Evolutionary conservation across 2,888 invertebrate species (phyloP).

Genomic region (Drosophila greeni): DNA sequence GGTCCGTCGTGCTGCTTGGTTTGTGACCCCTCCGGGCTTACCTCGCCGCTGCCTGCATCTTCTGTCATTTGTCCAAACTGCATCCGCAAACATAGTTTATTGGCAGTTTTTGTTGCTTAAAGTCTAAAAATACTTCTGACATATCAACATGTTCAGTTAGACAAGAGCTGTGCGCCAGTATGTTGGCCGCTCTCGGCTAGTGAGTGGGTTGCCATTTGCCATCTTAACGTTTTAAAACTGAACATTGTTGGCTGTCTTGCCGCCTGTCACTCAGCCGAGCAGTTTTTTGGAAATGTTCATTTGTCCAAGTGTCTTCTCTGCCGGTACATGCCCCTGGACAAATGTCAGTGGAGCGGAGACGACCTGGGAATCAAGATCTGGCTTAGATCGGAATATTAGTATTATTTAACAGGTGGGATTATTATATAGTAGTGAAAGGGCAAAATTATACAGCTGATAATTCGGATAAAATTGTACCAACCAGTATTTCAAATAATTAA

Average conservation of each 20-base stretch:
- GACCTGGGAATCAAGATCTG: not conserved
- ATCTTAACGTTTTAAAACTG: constrained; percentile 68
- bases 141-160: constrained; percentile 63
- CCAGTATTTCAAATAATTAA: not conserved
- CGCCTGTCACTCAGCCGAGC: constrained; percentile 68
- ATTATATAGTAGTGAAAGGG: not conserved
- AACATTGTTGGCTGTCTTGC: constrained; percentile 73
- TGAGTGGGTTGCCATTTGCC: constrained; percentile 50
- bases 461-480: too few species aligned
- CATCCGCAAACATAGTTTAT: constrained; percentile 64
- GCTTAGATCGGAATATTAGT: not conserved
- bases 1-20: constrained; percentile 63
- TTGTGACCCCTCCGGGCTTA: constrained; percentile 26
- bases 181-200: constrained; percentile 25
- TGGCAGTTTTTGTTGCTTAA: constrained; percentile 70
- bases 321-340: constrained; percentile 1
- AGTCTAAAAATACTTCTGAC: constrained; percentile 73
- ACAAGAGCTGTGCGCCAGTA: constrained; percentile 37
- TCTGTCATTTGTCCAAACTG: constrained; percentile 70
- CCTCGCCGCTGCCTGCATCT: constrained; percentile 36
- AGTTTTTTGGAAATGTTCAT: constrained; percentile 58
- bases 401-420: not conserved
- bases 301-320: constrained; percentile 53
- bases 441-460: too few species aligned
- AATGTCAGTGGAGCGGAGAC: constrained; percentile 7